Evolutionary conservation across 2,888 invertebrate species (phyloP).

Genomic region (Parapristionchus giblindavisi): DNA sequence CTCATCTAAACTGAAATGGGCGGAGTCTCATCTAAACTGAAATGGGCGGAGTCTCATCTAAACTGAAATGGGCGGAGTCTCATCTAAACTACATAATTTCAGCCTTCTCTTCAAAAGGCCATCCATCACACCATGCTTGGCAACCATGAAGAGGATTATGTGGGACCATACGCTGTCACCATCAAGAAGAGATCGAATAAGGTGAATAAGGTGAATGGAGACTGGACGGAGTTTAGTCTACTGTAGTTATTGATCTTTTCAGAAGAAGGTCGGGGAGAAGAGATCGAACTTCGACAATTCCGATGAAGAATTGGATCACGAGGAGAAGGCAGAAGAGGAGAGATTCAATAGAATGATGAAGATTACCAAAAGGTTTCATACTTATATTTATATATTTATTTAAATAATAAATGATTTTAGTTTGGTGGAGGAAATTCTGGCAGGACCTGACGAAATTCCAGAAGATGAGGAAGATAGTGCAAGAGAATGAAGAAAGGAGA

Average conservation of each 20-base stretch:
- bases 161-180: constrained; percentile 3
- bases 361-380: constrained; percentile 25
- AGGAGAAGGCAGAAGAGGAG: constrained; percentile 34
- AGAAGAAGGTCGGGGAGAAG: constrained; percentile 9
- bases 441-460: no score
- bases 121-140: constrained; percentile 22
- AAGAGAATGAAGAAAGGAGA: no score
- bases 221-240: no score
- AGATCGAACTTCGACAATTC: constrained; percentile 41
- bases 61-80: no score
- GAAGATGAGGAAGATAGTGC: no score
- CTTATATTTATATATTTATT: no score
- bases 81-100: neutral
- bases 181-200: constrained; percentile 12
- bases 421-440: no score
- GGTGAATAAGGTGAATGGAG: neutral
- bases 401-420: no score
- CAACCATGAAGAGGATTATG: neutral
- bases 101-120: constrained; percentile 14
- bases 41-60: no score
- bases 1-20: no score
- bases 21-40: no score
- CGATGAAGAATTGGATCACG: constrained; percentile 19
- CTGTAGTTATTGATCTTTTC: neutral
- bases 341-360: constrained; percentile 37